Evolutionary conservation across 53 echinoderm and acorn worm species (phyloP), one percentile per base, ranked within the genome.

Genomic region (Temnopleurus reevesii): DNA sequence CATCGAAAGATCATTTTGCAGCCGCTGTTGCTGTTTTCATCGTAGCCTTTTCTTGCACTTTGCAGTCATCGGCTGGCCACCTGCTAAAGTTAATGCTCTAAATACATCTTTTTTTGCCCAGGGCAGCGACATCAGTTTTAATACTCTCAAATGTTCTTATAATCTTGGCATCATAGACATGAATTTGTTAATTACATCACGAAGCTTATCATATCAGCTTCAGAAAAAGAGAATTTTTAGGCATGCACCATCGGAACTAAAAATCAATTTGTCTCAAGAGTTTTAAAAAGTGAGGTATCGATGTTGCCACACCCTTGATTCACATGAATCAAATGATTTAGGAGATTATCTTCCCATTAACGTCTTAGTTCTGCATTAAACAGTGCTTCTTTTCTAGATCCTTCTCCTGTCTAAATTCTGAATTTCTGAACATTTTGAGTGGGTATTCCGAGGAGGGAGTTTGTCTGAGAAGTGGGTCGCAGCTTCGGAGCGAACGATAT

Each of bases 381-480:
- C 36, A 41, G 23, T 38, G 21, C 23, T 8, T n/a, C 71, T 17
- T 9, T 38, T 1, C 43, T 1, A 9, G 41, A 38, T 71, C 71
- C 41, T 8, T 71, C 35, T 41, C 71, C 71, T 41, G 41, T 41
- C 38, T n/a, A 36, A 71, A 38, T 21, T n/a, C n/a, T 6, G 36
- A 7, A 71, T 7, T 38, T 8, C 71, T 41, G 41, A 71, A 71
- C 41, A 71, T 41, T 41, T 8, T 38, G 21, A 41, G 71, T n/a
- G 41, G 21, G 41, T 71, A 41, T n/a, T 38, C 41, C n/a, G 1
- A 36, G 8, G 71, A 41, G 41, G 41, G 17, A 28, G 35, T 15
- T 49, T 17, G 28, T 17, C n/a, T 46, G 27, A 79, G 46, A 79
- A 79, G 49, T 79, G 79, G 79, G 79, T 49, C 51, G 79, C 46